Percentiles rank a stretch among this genome's conserved stretches.
Evolutionary conservation across 2,113 vertebrate species (phyloP).

Genomic region (Mola mola): DNA sequence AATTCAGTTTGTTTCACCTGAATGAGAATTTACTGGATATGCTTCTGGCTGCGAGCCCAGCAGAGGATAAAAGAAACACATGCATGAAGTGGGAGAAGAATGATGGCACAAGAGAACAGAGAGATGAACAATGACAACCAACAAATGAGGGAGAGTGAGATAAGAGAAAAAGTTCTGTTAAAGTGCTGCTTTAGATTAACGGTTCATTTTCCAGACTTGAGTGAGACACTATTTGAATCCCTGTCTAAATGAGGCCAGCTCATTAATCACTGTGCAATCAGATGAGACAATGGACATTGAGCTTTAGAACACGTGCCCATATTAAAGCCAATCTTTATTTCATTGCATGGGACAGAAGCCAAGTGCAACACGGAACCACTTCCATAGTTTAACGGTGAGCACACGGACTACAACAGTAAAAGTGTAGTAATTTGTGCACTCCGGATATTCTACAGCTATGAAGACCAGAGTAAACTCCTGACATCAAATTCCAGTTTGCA

Average conservation of each 20-base stretch:
- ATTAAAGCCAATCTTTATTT: slow-evolving; percentile 27
- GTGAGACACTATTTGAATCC: slow-evolving; percentile 39
- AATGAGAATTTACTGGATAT: slow-evolving; percentile 1
- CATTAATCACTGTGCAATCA: slow-evolving; percentile 56
- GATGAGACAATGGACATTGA: slow-evolving; percentile 57
- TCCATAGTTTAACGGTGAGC: slow-evolving; percentile 10
- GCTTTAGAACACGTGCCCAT: slow-evolving; percentile 25
- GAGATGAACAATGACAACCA: slow-evolving; percentile 18
- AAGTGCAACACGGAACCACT: slow-evolving; percentile 32
- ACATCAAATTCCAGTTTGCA: too few species aligned
- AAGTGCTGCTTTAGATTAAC: slow-evolving; percentile 57
- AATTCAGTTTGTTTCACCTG: background rate
- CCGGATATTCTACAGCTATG: too few species aligned
- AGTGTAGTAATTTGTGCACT: too few species aligned
- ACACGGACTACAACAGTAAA: too few species aligned
- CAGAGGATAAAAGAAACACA: slow-evolving; percentile 15
- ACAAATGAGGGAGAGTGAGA: slow-evolving; percentile 9
- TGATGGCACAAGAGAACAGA: background rate
- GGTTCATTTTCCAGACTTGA: slow-evolving; percentile 37
- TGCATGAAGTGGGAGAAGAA: slow-evolving; percentile 1
- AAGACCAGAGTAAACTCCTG: too few species aligned
- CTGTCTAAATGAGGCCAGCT: slow-evolving; percentile 2
- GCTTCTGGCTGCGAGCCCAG: slow-evolving; percentile 9
- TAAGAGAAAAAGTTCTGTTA: slow-evolving; percentile 34
- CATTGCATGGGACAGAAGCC: slow-evolving; percentile 21